Evolutionary conservation across 1,140 invertebrate genomes (phyloP).

Genomic region (Bicyclus anynana): DNA sequence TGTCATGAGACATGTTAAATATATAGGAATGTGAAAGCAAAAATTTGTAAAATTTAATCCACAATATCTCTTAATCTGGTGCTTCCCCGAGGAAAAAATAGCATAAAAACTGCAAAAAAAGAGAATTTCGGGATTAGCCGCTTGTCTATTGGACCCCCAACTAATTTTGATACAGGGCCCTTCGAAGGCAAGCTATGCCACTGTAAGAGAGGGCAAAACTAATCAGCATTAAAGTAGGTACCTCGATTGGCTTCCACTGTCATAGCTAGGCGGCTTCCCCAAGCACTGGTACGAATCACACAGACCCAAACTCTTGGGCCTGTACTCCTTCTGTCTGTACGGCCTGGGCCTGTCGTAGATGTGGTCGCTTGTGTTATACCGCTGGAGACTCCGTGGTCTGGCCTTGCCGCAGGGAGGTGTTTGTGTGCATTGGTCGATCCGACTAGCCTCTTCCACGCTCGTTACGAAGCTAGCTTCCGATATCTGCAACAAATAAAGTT

Average conservation of each 20-base stretch:
- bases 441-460: constrained; percentile 55
- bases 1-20: too few relatives aligned
- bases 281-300: constrained; percentile 56
- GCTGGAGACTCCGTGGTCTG: constrained; percentile 56
- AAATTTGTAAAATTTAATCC: too few relatives aligned
- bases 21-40: too few relatives aligned
- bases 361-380: constrained; percentile 68
- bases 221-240: too few relatives aligned
- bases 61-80: too few relatives aligned
- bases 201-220: too few relatives aligned
- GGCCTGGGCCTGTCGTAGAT: constrained; percentile 53
- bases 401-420: constrained; percentile 58
- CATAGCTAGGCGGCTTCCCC: constrained; percentile 61
- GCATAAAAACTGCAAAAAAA: too few relatives aligned
- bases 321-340: constrained; percentile 40
- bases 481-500: constrained; percentile 41
- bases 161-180: too few relatives aligned
- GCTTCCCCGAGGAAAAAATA: too few relatives aligned
- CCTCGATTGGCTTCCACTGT: constrained; percentile 53
- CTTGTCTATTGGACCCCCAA: too few relatives aligned
- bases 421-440: constrained; percentile 66
- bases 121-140: too few relatives aligned
- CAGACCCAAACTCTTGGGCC: constrained; percentile 54
- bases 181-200: too few relatives aligned
- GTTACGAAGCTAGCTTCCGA: constrained; percentile 69